Base-by-base conservation (phyloP, 2,888 invertebrate genomes). In the Notodromas monacha region DNA sequence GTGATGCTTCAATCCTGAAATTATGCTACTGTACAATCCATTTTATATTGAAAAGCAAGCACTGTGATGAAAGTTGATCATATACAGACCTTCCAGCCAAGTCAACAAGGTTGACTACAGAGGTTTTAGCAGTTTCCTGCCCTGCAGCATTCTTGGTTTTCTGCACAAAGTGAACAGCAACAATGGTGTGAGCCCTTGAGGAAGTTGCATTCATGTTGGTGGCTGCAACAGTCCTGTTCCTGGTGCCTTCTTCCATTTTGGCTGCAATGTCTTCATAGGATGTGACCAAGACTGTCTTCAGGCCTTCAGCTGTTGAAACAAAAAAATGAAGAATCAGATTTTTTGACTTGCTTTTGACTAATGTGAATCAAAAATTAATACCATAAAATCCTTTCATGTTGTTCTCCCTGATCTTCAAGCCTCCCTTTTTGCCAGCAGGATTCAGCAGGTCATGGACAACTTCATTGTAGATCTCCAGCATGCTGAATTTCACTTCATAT, bases 391-490 rank as follows among this genome's bases (percentile, higher is more conserved):
- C 59, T 33, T 46, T 50, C 38, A 52, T 56, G 2, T 58, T 57
- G 41, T 58, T 54, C 38, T 60, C 55, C 34, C 58, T 38, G 26
- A 60, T 47, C 40, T 52, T 54, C n/a, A 60, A 43, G 3, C 54
- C 54, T 44, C 48, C 40, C 45, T 52, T 37, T 37, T 36, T 33
- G 36, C 43, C 40, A 12, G 35, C 39, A 3, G 46, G 37, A 37
- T 49, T 47, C 3, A 58, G 42, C 16, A 60, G 42, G 40, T 60
- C 60, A 29, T 54, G 39, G 4, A 57, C 56, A 11, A 52, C 46
- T 40, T 60, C 59, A 42, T 58, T 58, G 45, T 59, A 59, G 36
- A 60, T 58, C 41, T 60, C 60, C 37, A 59, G 41, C 57, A 60
- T 58, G 34, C 52, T 55, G 35, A 58, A 48, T 30, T 49, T 45